Base-by-base conservation (phyloP, 2,888 invertebrate genomes). In the Volucella zonaria region DNA sequence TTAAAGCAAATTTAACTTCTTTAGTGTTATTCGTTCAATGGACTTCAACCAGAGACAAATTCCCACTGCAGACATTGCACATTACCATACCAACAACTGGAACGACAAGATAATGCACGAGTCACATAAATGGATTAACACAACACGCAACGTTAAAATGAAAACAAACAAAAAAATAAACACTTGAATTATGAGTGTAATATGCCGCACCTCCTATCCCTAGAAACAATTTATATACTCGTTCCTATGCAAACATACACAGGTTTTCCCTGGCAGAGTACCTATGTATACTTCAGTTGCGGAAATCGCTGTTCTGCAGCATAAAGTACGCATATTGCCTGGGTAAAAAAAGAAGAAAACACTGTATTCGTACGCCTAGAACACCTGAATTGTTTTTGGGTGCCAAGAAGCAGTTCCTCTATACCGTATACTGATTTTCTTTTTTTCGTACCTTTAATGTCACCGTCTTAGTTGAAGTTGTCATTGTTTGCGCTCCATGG, bases 141-240 rank as follows among this genome's bases (percentile, higher is more conserved):
- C 40, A 52, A 59, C 31, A 61, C 40, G 42, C 15, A 61, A 45
- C 15, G 67, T 43, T 61, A 68, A 68, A 68, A 68, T 76, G 68
- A 75, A 14, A 64, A 14, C 80, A 52, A 75, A 67, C 31, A 31
- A 31, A 31, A 23, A 31, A 31, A 70, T 58, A 68, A 81, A 75
- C 68, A 58, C 47, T 61, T 75, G 64, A 76, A 70, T 81, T 81
- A 76, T 81, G 62, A 70, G 70, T 70, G 58, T 64, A 58, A 58
- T 15, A 49, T 62, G 54, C 40, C 54, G n/a, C 58, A 61, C 58
- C 56, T 18, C 49, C 59, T 40, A 15, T 15, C 8, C 40, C 18
- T 4, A 1, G 43, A n/a, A 31, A 12, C 8, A 47, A 71, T 15
- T 54, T 73, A 45, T 45, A 42, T 59, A 59, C 49, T n/a, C n/a